Conservation (phyloP, 1,140 invertebrate genomes). For the Telenomus remus region DNA sequence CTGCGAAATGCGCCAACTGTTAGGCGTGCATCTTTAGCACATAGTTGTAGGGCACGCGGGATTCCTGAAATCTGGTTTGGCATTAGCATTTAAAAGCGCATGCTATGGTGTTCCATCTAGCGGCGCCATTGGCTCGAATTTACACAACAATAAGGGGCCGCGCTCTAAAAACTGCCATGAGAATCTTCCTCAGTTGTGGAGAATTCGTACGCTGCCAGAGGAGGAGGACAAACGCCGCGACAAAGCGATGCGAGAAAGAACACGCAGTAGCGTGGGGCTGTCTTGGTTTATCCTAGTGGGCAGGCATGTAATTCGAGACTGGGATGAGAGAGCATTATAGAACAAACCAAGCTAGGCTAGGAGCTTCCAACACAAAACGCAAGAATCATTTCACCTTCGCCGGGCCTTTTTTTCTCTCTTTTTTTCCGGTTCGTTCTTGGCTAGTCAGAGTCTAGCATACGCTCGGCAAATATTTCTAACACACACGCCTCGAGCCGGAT, state of each 20-base stretch:
- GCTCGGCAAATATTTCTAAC: slow-evolving; percentile 66
- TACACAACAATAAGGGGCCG: slow-evolving; percentile 74
- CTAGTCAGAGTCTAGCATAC: slow-evolving; percentile 62
- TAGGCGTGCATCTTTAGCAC: slow-evolving; percentile 35
- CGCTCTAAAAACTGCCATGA: slow-evolving; percentile 71
- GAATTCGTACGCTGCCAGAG: slow-evolving; percentile 13
- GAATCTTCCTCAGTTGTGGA: slow-evolving; percentile 63
- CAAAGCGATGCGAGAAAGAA: slow-evolving; percentile 53
- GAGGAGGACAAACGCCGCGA: slow-evolving; percentile 39
- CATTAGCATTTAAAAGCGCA: slow-evolving; percentile 74
- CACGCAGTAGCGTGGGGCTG: slow-evolving; percentile 54
- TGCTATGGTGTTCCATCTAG: slow-evolving; percentile 64
- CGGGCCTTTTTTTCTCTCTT: no score
- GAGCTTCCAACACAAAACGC: slow-evolving; percentile 64
- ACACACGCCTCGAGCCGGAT: slow-evolving; percentile 39
- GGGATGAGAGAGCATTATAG: slow-evolving; percentile 39
- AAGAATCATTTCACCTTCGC: slow-evolving; percentile 61
- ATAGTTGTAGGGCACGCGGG: slow-evolving; percentile 48
- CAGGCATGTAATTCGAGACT: slow-evolving; percentile 46
- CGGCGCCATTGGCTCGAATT: slow-evolving; percentile 74
- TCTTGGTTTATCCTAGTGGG: slow-evolving; percentile 63
- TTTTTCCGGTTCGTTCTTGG: slow-evolving; percentile 58
- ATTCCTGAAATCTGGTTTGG: slow-evolving; percentile 70
- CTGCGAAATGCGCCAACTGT: slow-evolving; percentile 41
- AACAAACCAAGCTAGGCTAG: slow-evolving; percentile 59